phyloP scores from a whole-genome alignment of 53 echinoderm and acorn worm species.

The Holothuria leucospilota region DNA sequence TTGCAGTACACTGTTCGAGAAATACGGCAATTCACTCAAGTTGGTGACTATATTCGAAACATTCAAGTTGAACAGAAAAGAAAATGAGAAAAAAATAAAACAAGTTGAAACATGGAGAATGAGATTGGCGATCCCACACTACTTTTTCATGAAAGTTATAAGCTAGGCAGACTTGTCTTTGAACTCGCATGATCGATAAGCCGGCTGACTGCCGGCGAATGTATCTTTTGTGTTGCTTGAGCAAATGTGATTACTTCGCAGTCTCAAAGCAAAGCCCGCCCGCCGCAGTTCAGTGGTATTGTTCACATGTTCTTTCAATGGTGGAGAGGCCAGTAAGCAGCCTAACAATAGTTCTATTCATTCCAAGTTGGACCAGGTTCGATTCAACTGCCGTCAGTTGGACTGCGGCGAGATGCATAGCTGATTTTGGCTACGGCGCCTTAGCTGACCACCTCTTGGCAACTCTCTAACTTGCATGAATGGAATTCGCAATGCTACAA shows the following conservation, averaged over 20 bases:
- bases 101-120: neutral
- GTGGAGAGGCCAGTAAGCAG: conserved; percentile 10
- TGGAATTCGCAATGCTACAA: no score
- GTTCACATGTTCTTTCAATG: conserved; percentile 1
- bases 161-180: conserved; percentile 15
- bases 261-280: conserved; percentile 18
- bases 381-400: no score
- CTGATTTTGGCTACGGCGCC: no score
- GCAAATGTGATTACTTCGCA: neutral
- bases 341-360: conserved; percentile 25
- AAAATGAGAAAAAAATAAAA: no score
- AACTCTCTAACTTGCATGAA: no score
- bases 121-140: neutral
- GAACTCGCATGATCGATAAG: neutral
- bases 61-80: no score
- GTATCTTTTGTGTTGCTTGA: conserved; percentile 21
- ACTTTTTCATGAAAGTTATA: conserved; percentile 9
- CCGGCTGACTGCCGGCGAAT: conserved; percentile 2
- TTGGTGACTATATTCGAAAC: no score
- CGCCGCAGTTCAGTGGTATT: neutral
- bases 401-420: no score
- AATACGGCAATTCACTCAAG: no score
- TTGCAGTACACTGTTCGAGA: no score
- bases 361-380: neutral
- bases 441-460: no score